Evolutionary conservation across 1,140 invertebrate species (phyloP).

Genomic region (Ctenoplectra terminalis): DNA sequence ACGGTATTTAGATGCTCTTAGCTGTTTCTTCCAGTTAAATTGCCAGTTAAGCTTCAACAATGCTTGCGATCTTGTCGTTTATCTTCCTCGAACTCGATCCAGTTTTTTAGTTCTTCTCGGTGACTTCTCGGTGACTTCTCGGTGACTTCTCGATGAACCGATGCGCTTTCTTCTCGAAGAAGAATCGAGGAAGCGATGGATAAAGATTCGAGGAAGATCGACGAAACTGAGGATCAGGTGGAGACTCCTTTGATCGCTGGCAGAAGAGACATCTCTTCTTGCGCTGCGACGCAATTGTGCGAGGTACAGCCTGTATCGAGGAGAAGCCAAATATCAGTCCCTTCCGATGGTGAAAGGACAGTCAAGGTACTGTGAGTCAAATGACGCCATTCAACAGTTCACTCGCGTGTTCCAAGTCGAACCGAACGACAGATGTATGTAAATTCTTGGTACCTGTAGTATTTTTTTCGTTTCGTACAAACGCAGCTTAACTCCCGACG

Average conservation of each 20-base stretch:
- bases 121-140: not conserved
- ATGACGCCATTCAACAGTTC: constrained; percentile 40
- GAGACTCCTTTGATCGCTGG: not conserved
- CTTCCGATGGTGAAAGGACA: constrained; percentile 1
- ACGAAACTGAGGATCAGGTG: not conserved
- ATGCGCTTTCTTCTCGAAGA: not conserved
- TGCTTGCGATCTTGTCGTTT: not conserved
- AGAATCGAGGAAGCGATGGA: not conserved
- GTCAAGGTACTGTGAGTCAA: not conserved
- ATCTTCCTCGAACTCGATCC: constrained; percentile 15
- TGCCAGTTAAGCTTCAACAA: too few species aligned
- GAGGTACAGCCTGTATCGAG: constrained; percentile 19
- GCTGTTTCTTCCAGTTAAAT: too few species aligned
- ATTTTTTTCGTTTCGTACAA: not conserved
- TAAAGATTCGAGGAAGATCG: constrained; percentile 26
- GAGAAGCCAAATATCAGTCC: constrained; percentile 30
- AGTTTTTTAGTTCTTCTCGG: not conserved
- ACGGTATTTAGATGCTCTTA: too few species aligned
- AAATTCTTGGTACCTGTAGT: too few species aligned
- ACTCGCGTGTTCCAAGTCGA: not conserved
- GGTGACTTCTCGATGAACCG: not conserved
- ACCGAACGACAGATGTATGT: not conserved
- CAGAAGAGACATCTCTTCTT: constrained; percentile 17
- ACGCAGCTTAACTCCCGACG: not conserved
- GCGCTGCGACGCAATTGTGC: not conserved